Evolutionary conservation across 1,140 invertebrate species (phyloP).

Genomic region (Wiebesia pumilae): DNA sequence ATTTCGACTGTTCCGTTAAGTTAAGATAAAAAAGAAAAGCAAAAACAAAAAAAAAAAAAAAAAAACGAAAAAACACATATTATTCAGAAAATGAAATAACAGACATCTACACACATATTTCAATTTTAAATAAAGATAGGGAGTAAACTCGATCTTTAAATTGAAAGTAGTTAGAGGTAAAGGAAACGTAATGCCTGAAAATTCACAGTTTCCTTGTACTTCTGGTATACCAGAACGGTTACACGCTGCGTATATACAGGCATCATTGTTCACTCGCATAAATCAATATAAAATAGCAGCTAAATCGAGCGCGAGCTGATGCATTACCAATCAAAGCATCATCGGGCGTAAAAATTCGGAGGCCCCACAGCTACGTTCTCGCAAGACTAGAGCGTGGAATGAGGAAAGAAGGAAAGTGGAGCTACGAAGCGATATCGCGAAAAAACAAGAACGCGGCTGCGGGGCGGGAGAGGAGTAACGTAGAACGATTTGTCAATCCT

Average conservation of each 20-base stretch:
- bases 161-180: not conserved
- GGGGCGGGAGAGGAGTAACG: not conserved
- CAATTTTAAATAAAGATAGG: not conserved
- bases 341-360: not conserved
- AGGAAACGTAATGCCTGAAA: not conserved
- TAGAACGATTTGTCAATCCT: slow-evolving; percentile 19
- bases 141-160: not conserved
- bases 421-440: not conserved
- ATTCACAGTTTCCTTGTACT: not conserved
- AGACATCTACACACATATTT: not conserved
- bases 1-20: not conserved
- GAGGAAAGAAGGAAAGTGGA: not conserved
- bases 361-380: not conserved
- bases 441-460: not conserved
- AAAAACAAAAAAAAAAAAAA: no score
- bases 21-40: not conserved
- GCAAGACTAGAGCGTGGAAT: not conserved
- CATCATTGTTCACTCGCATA: not conserved
- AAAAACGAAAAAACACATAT: no score
- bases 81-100: not conserved
- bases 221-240: not conserved
- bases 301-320: not conserved
- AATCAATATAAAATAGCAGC: not conserved
- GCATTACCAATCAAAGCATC: not conserved
- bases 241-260: not conserved